Percentiles rank a stretch among this genome's conserved stretches.
phyloP scores from a whole-genome alignment of 2,888 invertebrate genomes.

The Rhagium mordax region DNA sequence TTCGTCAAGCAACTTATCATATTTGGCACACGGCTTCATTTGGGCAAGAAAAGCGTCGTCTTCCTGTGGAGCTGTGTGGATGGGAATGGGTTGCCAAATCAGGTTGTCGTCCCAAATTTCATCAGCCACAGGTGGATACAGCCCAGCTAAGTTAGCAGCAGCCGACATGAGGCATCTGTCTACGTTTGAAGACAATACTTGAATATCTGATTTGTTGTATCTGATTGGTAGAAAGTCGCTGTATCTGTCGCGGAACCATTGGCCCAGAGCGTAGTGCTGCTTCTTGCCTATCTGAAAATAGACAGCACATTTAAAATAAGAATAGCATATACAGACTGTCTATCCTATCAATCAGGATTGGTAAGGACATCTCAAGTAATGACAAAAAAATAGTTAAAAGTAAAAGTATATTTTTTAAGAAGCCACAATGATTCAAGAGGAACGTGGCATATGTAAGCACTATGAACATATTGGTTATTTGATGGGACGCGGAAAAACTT shows the following conservation, averaged over 20 bases:
- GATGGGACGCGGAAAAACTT: too few species aligned
- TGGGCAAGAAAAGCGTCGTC: not conserved
- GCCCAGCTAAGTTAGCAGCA: not conserved
- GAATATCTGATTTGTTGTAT: not conserved
- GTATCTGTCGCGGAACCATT: not conserved
- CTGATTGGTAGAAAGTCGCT: not conserved
- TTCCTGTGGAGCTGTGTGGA: slow-evolving; percentile 74
- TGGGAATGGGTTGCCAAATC: not conserved
- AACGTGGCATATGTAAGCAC: too few species aligned
- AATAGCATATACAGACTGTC: too few species aligned
- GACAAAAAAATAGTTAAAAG: too few species aligned
- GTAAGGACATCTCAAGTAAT: too few species aligned
- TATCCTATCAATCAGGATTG: too few species aligned
- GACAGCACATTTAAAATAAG: too few species aligned
- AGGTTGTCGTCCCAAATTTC: not conserved
- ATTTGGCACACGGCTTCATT: not conserved
- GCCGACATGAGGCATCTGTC: not conserved
- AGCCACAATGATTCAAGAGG: too few species aligned
- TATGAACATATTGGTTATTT: too few species aligned
- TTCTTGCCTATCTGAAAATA: not conserved
- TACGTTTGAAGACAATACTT: not conserved
- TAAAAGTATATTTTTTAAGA: too few species aligned
- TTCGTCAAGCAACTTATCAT: not conserved
- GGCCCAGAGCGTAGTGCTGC: not conserved
- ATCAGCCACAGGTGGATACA: not conserved